phyloP scores from a whole-genome alignment of 2,797 vertebrate species.

The Pipistrellus nathusii region DNA sequence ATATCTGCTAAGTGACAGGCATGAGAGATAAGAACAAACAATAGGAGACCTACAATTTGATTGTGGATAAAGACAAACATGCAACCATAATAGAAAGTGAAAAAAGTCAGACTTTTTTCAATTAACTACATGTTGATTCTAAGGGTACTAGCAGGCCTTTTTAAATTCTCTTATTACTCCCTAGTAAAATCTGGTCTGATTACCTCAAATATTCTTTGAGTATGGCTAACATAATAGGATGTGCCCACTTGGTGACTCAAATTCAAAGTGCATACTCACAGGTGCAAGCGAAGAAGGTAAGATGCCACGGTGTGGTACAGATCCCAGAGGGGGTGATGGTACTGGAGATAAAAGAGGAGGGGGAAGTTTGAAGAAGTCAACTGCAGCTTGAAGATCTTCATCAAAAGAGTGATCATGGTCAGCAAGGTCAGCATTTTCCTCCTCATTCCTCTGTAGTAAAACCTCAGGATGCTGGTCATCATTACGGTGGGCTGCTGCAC shows the following conservation, averaged over 20 bases:
- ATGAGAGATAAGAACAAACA: not conserved
- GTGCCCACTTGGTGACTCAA: not conserved
- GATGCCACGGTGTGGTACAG: not conserved
- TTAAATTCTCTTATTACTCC: not conserved
- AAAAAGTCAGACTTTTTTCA: not conserved
- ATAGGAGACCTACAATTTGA: not conserved
- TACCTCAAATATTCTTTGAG: not conserved
- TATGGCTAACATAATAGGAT: rapidly evolving
- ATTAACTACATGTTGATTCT: not conserved
- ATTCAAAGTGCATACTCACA: constrained; percentile 82
- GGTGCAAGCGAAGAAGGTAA: constrained; percentile 74
- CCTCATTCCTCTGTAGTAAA: not conserved
- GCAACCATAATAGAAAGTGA: not conserved
- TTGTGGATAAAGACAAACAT: not conserved
- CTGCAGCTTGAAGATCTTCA: constrained; percentile 87
- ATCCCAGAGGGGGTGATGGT: constrained; percentile 68
- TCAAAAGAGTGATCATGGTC: constrained; percentile 42
- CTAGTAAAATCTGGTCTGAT: not conserved
- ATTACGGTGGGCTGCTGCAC: not conserved
- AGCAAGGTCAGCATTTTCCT: constrained; percentile 8
- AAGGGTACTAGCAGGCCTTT: not conserved
- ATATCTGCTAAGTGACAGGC: not conserved
- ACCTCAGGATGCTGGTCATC: constrained; percentile 48
- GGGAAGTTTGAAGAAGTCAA: constrained; percentile 91
- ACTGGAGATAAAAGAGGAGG: constrained; percentile 94